These are phyloP conservation scores for Lycaon pictus DNA, from an alignment of 2,113 vertebrate species.

Conservation along the genomic window DNA sequence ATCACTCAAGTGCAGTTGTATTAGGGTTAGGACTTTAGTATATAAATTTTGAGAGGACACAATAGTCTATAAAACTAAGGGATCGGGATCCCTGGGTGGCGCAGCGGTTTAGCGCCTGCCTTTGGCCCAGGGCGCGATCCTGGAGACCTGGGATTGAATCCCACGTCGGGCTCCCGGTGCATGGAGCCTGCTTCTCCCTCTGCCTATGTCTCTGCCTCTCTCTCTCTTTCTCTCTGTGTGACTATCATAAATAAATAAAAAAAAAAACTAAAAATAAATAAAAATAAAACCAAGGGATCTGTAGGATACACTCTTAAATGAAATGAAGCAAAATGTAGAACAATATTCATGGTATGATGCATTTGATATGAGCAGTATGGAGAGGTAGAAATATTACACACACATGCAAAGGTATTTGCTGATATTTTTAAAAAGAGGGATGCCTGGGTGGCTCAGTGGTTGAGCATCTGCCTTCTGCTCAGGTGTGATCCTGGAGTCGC, in stretches of 20 bases:
- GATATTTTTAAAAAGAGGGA: background rate
- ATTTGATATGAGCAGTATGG: background rate
- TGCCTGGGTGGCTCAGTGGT: too few relatives aligned
- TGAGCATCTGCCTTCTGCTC: too few relatives aligned
- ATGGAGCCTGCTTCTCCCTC: too few relatives aligned
- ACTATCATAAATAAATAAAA: too few relatives aligned
- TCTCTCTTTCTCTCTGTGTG: too few relatives aligned
- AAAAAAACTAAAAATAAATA: too few relatives aligned
- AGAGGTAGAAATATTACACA: background rate
- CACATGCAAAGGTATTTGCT: background rate
- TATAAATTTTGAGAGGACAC: background rate
- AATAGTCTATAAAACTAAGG: background rate
- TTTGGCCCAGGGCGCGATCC: too few relatives aligned
- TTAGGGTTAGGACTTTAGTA: background rate
- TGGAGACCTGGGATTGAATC: too few relatives aligned
- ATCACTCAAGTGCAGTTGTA: background rate
- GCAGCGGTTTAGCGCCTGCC: too few relatives aligned
- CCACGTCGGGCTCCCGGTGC: too few relatives aligned
- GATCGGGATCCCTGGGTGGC: background rate
- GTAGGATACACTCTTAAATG: background rate
- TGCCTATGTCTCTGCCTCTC: too few relatives aligned
- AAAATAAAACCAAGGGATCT: background rate
- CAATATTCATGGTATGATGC: background rate
- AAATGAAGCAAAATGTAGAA: slow-evolving; percentile 19
- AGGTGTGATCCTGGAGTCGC: too few relatives aligned